These are phyloP conservation scores for Vulpes vulpes DNA, from an alignment of 2,113 vertebrate species.

Conservation along the genomic window DNA sequence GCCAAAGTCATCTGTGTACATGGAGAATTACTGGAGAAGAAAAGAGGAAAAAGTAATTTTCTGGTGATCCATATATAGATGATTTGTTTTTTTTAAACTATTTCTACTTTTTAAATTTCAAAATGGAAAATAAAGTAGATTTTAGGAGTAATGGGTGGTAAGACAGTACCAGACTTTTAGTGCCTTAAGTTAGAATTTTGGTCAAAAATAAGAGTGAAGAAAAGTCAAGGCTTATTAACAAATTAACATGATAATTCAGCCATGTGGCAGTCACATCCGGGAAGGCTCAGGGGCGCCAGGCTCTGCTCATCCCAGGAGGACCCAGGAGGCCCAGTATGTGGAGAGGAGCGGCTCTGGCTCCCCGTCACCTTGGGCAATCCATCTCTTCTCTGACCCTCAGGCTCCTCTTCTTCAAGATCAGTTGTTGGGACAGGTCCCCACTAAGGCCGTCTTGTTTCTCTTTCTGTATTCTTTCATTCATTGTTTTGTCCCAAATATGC, in stretches of 20 bases:
- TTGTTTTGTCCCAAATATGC: background rate
- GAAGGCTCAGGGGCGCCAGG: rapidly evolving
- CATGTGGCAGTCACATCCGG: rapidly evolving
- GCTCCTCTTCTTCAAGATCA: background rate
- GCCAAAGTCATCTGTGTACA: background rate
- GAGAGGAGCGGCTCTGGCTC: background rate
- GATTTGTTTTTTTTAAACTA: background rate
- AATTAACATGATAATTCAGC: background rate
- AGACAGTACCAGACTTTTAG: background rate
- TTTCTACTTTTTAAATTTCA: background rate
- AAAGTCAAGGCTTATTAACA: background rate
- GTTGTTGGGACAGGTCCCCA: background rate
- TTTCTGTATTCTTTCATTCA: background rate
- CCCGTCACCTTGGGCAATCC: rapidly evolving
- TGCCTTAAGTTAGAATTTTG: background rate
- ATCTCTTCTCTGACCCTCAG: background rate
- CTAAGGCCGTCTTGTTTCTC: background rate
- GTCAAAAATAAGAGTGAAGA: background rate
- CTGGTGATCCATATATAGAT: background rate
- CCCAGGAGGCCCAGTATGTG: rapidly evolving
- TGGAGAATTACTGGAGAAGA: background rate
- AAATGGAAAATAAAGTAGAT: background rate
- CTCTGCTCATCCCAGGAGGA: rapidly evolving
- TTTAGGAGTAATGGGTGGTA: background rate
- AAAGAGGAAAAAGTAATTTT: background rate